Evolutionary conservation across 2,113 vertebrate genomes (phyloP).

Genomic region (Limnothrissa miodon): DNA sequence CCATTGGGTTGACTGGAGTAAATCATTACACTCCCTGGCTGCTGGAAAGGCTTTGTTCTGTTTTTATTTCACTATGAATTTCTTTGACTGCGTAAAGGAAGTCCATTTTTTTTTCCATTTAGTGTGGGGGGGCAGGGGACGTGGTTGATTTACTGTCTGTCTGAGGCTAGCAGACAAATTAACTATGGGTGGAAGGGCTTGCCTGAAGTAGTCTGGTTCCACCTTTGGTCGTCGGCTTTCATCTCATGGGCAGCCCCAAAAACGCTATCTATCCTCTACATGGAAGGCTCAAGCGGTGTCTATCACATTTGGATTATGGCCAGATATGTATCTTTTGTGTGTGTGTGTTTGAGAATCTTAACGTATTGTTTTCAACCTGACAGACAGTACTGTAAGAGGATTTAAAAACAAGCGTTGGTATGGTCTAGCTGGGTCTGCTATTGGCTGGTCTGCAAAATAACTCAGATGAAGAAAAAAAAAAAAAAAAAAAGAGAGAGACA

Average conservation of each 20-base stretch:
- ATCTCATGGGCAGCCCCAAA: slow-evolving; percentile 37
- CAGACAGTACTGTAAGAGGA: slow-evolving; percentile 30
- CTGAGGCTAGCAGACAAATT: slow-evolving; percentile 50
- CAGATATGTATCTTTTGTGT: neutral
- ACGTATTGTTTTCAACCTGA: neutral
- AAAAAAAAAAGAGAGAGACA: slow-evolving; percentile 30
- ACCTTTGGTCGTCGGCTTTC: slow-evolving; percentile 57
- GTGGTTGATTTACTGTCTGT: slow-evolving; percentile 62
- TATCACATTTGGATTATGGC: neutral
- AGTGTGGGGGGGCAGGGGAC: slow-evolving; percentile 35
- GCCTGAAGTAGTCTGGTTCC: slow-evolving; percentile 61
- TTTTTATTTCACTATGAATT: neutral
- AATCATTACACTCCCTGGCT: slow-evolving; percentile 60
- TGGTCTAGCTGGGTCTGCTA: slow-evolving; percentile 33
- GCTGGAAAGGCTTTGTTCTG: slow-evolving; percentile 37
- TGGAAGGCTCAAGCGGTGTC: neutral
- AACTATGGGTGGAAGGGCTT: slow-evolving; percentile 53
- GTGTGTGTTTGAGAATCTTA: neutral
- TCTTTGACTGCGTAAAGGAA: slow-evolving; percentile 21
- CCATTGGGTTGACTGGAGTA: slow-evolving; percentile 59
- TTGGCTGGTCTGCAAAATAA: slow-evolving; percentile 25
- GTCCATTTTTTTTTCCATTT: slow-evolving; percentile 47
- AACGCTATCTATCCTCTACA: neutral
- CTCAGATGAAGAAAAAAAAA: neutral
- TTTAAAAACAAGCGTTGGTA: slow-evolving; percentile 24